Percentiles rank a stretch among this genome's conserved stretches.
Evolutionary conservation across 2,797 vertebrate genomes (phyloP).

Genomic region (Spheniscus humboldti): DNA sequence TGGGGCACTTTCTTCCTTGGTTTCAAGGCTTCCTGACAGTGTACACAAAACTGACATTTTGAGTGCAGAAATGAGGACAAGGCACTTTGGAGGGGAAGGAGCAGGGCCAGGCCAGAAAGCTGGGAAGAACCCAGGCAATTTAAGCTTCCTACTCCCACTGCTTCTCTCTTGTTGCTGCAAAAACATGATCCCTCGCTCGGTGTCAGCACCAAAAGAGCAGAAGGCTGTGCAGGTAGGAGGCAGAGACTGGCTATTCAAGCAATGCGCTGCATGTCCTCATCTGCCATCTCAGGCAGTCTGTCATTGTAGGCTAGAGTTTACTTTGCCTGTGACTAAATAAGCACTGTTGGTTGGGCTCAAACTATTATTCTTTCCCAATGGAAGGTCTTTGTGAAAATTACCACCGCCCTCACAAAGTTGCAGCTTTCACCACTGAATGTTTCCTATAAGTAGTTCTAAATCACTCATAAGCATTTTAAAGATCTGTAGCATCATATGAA

Average conservation of each 20-base stretch:
- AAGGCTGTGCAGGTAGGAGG: conserved; percentile 50
- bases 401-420: neutral
- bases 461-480: neutral
- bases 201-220: neutral
- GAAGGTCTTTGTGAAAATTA: neutral
- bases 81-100: neutral
- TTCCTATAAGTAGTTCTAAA: neutral
- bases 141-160: conserved; percentile 1
- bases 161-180: neutral
- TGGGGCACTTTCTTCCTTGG: neutral
- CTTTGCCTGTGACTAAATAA: neutral
- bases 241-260: neutral
- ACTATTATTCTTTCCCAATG: neutral
- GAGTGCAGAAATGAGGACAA: conserved; percentile 7
- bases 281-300: conserved; percentile 28
- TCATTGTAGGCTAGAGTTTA: neutral
- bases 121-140: neutral
- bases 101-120: neutral
- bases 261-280: conserved; percentile 5
- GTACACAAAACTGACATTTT: neutral
- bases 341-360: neutral
- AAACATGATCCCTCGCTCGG: neutral
- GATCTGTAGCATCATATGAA: neutral
- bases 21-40: neutral
- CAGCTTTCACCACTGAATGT: neutral